Evolutionary conservation across 2,888 invertebrate species (phyloP).

Genomic region (Acrobasis consociella): DNA sequence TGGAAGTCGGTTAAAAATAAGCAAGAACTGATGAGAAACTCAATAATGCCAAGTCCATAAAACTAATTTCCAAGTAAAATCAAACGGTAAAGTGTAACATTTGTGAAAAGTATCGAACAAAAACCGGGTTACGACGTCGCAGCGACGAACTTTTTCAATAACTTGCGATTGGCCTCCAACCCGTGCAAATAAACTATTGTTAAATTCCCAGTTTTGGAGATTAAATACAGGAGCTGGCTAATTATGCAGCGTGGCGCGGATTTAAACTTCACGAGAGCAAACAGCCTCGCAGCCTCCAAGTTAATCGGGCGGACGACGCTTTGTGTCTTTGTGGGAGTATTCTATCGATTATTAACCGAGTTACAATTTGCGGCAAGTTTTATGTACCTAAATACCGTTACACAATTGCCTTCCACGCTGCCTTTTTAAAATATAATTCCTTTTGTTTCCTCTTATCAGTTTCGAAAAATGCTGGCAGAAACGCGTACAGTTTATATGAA

Average conservation of each 20-base stretch:
- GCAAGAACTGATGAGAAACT: no score
- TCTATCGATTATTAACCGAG: no score
- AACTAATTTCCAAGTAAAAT: not conserved
- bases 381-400: no score
- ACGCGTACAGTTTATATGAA: no score
- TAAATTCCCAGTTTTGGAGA: constrained; percentile 1
- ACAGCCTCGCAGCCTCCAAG: constrained; percentile 5
- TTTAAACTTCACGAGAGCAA: constrained; percentile 10
- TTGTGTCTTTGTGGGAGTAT: not conserved
- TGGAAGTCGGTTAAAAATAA: no score
- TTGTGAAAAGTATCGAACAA: not conserved
- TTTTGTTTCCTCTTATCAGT: no score
- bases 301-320: constrained; percentile 1
- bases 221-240: constrained; percentile 1
- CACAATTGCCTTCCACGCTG: no score
- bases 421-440: no score
- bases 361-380: no score
- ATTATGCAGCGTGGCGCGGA: constrained; percentile 10
- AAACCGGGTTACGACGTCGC: not conserved
- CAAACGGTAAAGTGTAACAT: not conserved
- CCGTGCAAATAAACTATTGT: not conserved
- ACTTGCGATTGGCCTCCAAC: not conserved
- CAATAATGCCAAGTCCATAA: not conserved
- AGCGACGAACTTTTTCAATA: constrained; percentile 2
- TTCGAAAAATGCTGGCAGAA: no score